Base-by-base conservation (phyloP, 2,797 vertebrate genomes). In the Myoxocephalus aenaeus region DNA sequence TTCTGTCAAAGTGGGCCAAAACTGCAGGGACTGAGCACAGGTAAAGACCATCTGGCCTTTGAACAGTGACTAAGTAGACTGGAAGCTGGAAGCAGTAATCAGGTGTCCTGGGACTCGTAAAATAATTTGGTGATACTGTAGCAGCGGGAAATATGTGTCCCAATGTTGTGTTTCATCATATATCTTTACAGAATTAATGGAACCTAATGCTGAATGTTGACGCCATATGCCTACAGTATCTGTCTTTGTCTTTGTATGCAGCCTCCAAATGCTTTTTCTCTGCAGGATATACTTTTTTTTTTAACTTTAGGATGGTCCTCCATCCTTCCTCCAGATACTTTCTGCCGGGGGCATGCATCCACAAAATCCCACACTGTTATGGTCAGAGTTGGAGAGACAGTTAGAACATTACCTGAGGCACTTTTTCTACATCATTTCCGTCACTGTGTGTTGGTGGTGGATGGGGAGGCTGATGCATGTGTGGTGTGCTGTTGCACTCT, bases 401-500 rank as follows among this genome's bases (percentile, higher is more conserved):
- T 73, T 70, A 63, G 74, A 76, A 75, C 62, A 71, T 82, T 57
- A 84, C 82, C 76, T 36, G 56, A 77, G 82, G 79, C 68, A 3
- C 44, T 68, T 89, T 51, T 20, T 13, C 70, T 61, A 34, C 50
- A 65, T 64, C 51, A 50, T 53, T 51, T 73, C 65, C 72, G 38
- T 53, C 66, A n/a, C 6, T 38, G 57, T 34, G 22, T 63, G 32
- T 25, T 22, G 57, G 42, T 65, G 46, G 38, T 65, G 46, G 38
- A 44, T 56, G 66, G 27, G 22, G 2, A 38, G 58, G 53, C 2
- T 2, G 11, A 57, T 46, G 36, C 8, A 34, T 51, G 57, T 32
- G 70, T 77, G 73, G 80, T 61, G 20, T 69, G 46, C 78, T 86
- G 87, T 77, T 90, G 92, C 91, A 82, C 90, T 90, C 94, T 89